A percentile compares a stretch with the other conserved stretches of the same genome.
Evolutionary conservation across 2,113 vertebrate genomes (phyloP).

Genomic region (Phaethornis superciliosus): DNA sequence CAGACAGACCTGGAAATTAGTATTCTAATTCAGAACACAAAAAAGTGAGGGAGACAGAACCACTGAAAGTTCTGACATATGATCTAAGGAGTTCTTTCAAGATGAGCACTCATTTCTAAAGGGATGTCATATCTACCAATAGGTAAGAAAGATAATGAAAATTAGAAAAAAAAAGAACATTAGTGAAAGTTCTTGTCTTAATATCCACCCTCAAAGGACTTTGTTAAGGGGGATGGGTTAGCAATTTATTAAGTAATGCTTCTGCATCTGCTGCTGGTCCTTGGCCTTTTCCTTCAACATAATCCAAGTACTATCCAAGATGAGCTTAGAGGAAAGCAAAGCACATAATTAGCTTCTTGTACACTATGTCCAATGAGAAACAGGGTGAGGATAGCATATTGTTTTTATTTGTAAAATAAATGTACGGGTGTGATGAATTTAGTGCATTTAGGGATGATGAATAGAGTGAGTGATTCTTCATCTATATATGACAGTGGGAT

Average conservation of each 20-base stretch:
- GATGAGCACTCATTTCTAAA: neutral
- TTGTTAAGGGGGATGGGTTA: constrained; percentile 7
- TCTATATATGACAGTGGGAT: too few species aligned
- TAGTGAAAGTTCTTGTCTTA: neutral
- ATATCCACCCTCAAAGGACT: constrained; percentile 25
- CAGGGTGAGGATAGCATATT: too few species aligned
- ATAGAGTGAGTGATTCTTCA: neutral
- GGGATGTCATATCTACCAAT: neutral
- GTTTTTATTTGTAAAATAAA: neutral
- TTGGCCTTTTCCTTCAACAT: neutral
- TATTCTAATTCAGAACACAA: neutral
- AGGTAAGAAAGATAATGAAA: neutral
- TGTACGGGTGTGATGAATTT: rapidly evolving
- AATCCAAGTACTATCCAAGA: neutral
- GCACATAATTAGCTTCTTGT: rapidly evolving
- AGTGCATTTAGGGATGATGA: neutral
- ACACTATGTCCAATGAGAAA: neutral
- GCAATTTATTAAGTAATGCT: neutral
- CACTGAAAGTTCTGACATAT: neutral
- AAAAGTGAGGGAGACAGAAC: neutral
- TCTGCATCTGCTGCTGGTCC: constrained; percentile 2
- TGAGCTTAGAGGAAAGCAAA: neutral
- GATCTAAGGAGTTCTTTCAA: neutral
- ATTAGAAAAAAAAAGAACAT: neutral
- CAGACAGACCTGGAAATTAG: neutral